Base-by-base conservation (phyloP, 2,888 invertebrate genomes). In the Lamellibrachia satsuma region DNA sequence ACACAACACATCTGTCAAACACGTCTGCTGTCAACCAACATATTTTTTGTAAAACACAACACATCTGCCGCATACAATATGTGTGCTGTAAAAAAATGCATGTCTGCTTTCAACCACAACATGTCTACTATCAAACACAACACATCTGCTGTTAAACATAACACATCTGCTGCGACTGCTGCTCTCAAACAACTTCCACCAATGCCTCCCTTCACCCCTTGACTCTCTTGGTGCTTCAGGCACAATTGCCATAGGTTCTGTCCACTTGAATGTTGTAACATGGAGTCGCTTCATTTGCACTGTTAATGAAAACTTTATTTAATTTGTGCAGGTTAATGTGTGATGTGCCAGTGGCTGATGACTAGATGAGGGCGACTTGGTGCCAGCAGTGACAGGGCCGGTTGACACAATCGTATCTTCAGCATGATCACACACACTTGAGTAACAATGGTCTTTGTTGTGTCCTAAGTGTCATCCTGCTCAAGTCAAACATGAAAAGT, bases 261-360 rank as follows among this genome's bases (percentile, higher is more conserved):
- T 75, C 22, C 75, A 75, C 75, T 75, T 15, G 22, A 39, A 75
- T 75, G 75, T 75, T n/a, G n/a, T 75, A 75, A 75, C 75, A 75
- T 22, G 15, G 75, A 2, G 75, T 0, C 75, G 22, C 75, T 75
- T 75, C 75, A 75, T 75, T 75, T 75, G 75, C 15, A 22, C 15
- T 22, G 22, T 22, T 75, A 75, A 75, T 75, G 75, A 75, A 75
- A 75, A 75, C 75, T 75, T 75, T 15, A 75, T 75, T 75, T 75
- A 75, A 75, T 75, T 75, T 75, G 75, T 75, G 75, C 75, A 75
- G 75, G 75, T 75, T 75, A 75, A 75, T 75, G 75, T 75, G 15
- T 75, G 75, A 75, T 22, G 75, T 75, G 22, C 22, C 75, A 75
- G 15, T 75, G 75, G 75, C 75, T 75, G 22, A 75, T 75, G 75